A percentile compares a stretch with the other conserved stretches of the same genome.
These are phyloP conservation scores for Kryptolebias ocellatus DNA, from an alignment of 2,797 vertebrate genomes.

Conservation along the genomic window DNA sequence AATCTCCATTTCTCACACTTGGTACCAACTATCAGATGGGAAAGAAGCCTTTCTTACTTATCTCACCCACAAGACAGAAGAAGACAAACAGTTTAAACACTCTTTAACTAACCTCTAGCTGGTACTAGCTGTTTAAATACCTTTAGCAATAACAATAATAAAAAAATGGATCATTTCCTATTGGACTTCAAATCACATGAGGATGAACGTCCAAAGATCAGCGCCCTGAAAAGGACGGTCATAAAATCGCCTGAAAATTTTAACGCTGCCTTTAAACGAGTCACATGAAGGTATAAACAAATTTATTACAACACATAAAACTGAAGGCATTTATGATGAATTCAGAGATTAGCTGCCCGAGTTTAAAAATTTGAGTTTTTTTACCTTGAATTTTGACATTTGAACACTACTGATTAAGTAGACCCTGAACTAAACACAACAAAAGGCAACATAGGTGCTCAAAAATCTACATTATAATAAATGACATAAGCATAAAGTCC, in stretches of 20 bases:
- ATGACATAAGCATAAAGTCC: too few relatives aligned
- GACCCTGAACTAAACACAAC: too few relatives aligned
- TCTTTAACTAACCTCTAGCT: neutral
- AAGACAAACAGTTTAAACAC: neutral
- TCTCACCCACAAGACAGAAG: neutral
- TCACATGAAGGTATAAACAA: conserved; percentile 38
- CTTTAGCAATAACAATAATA: neutral
- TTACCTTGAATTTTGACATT: too few relatives aligned
- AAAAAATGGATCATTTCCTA: neutral
- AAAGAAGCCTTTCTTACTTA: neutral
- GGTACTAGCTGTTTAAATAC: neutral
- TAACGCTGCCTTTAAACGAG: neutral
- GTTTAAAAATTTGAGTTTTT: too few relatives aligned
- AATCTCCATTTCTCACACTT: neutral
- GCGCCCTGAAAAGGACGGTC: conserved; percentile 22
- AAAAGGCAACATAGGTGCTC: too few relatives aligned
- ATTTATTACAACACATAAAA: neutral
- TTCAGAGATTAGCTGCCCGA: neutral
- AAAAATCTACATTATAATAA: too few relatives aligned
- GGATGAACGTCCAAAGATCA: conserved; percentile 55
- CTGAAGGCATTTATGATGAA: neutral
- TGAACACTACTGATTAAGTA: too few relatives aligned
- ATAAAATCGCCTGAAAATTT: conserved; percentile 40
- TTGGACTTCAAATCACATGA: conserved; percentile 25
- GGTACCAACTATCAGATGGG: neutral